A percentile compares a stretch with the other conserved stretches of the same genome.
Evolutionary conservation across 2,797 vertebrate genomes (phyloP).

Genomic region (Artibeus jamaicensis): DNA sequence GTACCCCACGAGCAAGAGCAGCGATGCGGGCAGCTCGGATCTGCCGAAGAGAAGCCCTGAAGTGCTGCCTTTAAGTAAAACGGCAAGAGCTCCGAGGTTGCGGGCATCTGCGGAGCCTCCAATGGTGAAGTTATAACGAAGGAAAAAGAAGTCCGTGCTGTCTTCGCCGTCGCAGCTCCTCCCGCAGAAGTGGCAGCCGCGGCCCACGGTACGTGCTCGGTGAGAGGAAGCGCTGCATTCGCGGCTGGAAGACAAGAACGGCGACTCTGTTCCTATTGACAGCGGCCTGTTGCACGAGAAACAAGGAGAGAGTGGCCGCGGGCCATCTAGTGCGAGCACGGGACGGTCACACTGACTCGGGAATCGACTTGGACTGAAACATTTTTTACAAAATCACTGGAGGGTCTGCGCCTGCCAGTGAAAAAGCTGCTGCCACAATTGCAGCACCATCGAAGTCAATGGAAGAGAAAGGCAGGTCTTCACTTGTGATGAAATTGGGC

Average conservation of each 20-base stretch:
- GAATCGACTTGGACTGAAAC: background rate
- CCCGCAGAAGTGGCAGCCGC: background rate
- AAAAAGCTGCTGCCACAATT: background rate
- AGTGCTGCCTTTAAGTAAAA: background rate
- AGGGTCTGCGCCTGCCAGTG: background rate
- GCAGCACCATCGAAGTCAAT: background rate
- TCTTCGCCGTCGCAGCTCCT: too few relatives aligned
- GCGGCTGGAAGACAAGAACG: background rate
- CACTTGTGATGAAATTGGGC: fast-evolving
- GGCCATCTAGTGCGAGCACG: background rate
- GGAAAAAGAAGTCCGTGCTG: background rate
- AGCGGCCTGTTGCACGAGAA: fast-evolving
- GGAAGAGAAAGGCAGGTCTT: background rate
- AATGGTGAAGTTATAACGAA: background rate
- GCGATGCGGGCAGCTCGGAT: too few relatives aligned
- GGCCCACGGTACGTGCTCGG: too few relatives aligned
- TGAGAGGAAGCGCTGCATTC: fast-evolving
- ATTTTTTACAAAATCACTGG: background rate
- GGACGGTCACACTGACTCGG: too few relatives aligned
- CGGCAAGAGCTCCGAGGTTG: background rate
- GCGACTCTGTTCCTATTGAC: fast-evolving
- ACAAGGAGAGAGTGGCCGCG: background rate
- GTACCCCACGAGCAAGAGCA: too few relatives aligned
- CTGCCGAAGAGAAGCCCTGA: background rate
- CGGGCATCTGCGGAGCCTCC: background rate